These are phyloP conservation scores for Xiphophorus couchianus DNA, from an alignment of 2,113 vertebrate genomes.

Conservation along the genomic window DNA sequence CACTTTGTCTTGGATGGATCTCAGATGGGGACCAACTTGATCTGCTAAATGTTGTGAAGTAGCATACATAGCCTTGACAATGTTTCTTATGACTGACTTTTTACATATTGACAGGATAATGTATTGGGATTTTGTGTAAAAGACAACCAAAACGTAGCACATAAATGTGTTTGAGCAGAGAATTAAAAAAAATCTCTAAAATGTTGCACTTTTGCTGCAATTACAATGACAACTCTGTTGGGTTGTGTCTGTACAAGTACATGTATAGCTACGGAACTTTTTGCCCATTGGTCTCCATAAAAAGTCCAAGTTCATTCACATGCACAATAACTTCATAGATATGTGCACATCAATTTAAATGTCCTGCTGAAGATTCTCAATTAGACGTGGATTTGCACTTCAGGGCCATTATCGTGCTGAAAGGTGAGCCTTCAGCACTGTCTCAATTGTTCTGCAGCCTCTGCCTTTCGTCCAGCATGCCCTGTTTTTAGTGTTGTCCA, in stretches of 20 bases:
- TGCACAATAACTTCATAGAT: too few relatives aligned
- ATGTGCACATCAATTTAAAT: too few relatives aligned
- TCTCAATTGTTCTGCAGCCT: too few relatives aligned
- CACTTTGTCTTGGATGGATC: constrained; percentile 70
- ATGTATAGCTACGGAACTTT: background rate
- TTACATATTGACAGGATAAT: background rate
- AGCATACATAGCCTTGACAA: background rate
- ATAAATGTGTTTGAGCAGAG: too few relatives aligned
- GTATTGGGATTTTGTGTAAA: constrained; percentile 1
- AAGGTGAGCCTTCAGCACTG: too few relatives aligned
- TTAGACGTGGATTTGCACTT: too few relatives aligned
- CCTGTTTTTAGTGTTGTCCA: background rate
- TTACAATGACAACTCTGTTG: background rate
- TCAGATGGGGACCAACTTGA: constrained; percentile 30
- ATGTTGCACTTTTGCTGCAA: background rate
- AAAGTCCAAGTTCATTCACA: too few relatives aligned
- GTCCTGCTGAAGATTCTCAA: too few relatives aligned
- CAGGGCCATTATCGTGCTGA: too few relatives aligned
- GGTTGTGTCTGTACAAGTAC: background rate
- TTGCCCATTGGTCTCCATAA: too few relatives aligned
- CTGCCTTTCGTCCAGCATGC: background rate
- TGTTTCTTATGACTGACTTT: background rate
- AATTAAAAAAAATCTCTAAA: background rate
- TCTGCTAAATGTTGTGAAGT: background rate
- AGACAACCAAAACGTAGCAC: background rate